These are phyloP conservation scores for Cephus sareptanus DNA, from an alignment of 2,888 invertebrate species.

Conservation along the genomic window DNA sequence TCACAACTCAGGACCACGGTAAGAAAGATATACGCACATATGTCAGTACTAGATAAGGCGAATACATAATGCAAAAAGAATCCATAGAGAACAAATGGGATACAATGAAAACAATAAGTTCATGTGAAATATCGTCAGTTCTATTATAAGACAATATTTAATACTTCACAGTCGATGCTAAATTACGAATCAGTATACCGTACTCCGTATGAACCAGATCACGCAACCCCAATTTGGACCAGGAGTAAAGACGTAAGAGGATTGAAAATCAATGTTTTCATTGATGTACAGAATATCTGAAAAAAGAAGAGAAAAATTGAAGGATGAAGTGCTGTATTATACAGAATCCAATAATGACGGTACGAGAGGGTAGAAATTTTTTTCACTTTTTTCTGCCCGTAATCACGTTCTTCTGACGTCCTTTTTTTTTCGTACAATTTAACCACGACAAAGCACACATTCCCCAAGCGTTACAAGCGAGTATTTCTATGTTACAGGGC, in stretches of 20 bases:
- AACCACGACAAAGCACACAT: background rate
- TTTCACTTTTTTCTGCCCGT: background rate
- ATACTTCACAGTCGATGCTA: too few species aligned
- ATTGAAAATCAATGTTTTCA: background rate
- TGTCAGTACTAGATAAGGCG: background rate
- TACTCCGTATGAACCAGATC: background rate
- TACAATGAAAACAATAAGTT: too few species aligned
- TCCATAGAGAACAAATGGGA: background rate
- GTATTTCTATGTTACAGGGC: background rate
- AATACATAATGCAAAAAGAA: background rate
- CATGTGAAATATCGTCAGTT: background rate
- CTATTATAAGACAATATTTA: background rate
- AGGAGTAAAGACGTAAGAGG: background rate
- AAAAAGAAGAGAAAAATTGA: background rate
- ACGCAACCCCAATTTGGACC: background rate
- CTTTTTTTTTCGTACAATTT: background rate
- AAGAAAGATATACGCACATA: background rate
- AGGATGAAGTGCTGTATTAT: background rate
- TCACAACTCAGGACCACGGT: background rate
- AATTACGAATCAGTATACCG: background rate
- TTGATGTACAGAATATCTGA: background rate
- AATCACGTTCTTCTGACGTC: background rate
- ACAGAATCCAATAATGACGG: background rate
- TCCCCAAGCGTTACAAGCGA: background rate
- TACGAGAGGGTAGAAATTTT: background rate